Evolutionary conservation across 2,888 invertebrate genomes (phyloP), one percentile per base, ranked within the genome.

Genomic region (Drosophila merina): DNA sequence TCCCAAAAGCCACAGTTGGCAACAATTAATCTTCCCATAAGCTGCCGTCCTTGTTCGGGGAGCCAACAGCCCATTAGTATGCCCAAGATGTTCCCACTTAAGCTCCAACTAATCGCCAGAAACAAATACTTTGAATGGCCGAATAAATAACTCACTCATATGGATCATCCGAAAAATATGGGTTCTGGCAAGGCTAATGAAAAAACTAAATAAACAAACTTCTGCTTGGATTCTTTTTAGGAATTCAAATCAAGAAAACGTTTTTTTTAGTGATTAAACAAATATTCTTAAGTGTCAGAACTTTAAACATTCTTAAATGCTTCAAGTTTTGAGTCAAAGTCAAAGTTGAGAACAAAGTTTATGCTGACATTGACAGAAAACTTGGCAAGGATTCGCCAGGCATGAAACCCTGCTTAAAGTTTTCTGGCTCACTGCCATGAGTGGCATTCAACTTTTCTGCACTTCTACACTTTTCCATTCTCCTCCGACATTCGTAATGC

Each of bases 31-130:
- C 12, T 12, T 56, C 33, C 56, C 48, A n/a, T 5, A 42, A 31
- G 36, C 60, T 51, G 36, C 30, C 8, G n/a, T 36, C 45, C 20
- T 3, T 30, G 30, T 20, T 20, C 20, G 20, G 9, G 26, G 25
- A 31, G 25, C 20, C 25, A 10, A n/a, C 45, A 14, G 30, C 45
- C 42, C 55, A 67, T 67, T 67, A 49, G 42, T 64, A 67, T 67
- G 49, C 64, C 30, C 3, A 31, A 10, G n/a, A 30, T 33, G 66
- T 20, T 2, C 36, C 20, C 33, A 30, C 49, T 14, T 38, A 55
- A 67, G 55, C 36, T 31, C n/a, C 30, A 55, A 45, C 55, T 55
- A 67, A 67, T 67, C 64, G 49, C 49, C 64, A 44, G 14, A 14
- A 50, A 64, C 48, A 54, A 55, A 67, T 44, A 36, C 48, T 38